A percentile compares a stretch with the other conserved stretches of the same genome.
Conservation (phyloP, 2,113 vertebrate species). For the Bagarius yarrelli region DNA sequence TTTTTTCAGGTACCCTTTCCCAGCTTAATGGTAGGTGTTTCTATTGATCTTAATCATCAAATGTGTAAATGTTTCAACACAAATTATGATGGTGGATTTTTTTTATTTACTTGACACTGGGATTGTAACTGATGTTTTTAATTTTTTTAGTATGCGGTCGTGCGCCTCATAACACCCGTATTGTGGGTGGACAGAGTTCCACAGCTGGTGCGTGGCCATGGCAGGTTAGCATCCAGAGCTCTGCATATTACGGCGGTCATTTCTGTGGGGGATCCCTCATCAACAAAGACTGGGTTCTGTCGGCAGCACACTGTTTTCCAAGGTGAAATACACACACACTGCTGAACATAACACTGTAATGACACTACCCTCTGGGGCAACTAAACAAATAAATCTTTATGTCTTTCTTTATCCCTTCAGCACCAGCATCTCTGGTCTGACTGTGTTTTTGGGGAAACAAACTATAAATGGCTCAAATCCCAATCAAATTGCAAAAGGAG, state of each 20-base stretch:
- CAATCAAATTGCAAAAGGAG: not conserved
- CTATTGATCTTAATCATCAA: not conserved
- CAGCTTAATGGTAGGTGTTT: not conserved
- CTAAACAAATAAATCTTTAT: too few species aligned
- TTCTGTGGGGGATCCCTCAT: conserved; percentile 36
- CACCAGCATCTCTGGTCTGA: rapidly evolving
- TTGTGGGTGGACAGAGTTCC: not conserved
- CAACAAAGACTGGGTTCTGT: conserved; percentile 38
- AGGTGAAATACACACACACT: too few species aligned
- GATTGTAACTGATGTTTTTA: not conserved
- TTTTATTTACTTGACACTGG: too few species aligned
- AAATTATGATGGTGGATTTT: too few species aligned
- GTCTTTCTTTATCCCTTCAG: not conserved
- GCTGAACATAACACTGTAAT: too few species aligned
- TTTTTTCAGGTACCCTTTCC: not conserved
- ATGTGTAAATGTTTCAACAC: too few species aligned
- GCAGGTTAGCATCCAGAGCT: conserved; percentile 37
- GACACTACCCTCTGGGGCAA: too few species aligned
- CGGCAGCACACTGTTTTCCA: conserved; percentile 42
- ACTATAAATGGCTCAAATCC: conserved; percentile 1
- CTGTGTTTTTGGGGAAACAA: conserved; percentile 43
- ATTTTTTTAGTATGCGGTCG: not conserved
- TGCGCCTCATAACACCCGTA: conserved; percentile 1
- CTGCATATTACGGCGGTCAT: not conserved
- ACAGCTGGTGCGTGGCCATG: not conserved